Evolutionary conservation across 2,888 invertebrate species (phyloP), one percentile per base, ranked within the genome.

Genomic region (Drosophila histrio): DNA sequence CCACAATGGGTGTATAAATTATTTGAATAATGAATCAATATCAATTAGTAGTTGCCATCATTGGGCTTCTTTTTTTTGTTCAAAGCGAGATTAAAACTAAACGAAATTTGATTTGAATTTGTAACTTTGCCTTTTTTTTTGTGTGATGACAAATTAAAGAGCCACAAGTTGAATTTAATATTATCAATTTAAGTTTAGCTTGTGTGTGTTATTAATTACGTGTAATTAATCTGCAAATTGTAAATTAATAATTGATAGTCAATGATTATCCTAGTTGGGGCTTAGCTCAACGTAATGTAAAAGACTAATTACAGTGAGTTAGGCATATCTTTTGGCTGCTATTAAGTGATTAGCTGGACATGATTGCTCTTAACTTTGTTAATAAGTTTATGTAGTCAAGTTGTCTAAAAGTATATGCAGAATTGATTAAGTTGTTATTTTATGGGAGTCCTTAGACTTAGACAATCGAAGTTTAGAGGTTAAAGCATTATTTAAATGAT

Each of bases 31-130:
- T 69, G 26, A 50, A 61, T 68, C 44, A 68, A 63, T 64, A 64
- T 38, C 75, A 72, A 72, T 72, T 72, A 72, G 58, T 72, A 72
- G 58, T 32, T 24, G 41, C 32, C 54, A 38, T 36, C 56, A 52
- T 62, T 52, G 24, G 34, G 21, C 30, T 22, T 22, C 11, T 39
- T 30, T 32, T 30, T 32, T 28, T 24, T 13, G 21, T 38, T 53
- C n/a, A 21, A 28, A 15, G 13, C 19, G 26, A 52, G 58, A 47
- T 60, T 54, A 44, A 38, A 53, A 30, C 21, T 41, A 56, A 64
- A 21, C 21, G 22, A 8, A 61, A 58, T 73, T 73, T 61, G 39
- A 60, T 54, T 32, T 13, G 2, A n/a, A 46, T 38, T 57, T 30
- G 9, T 17, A 17, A 36, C 9, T 13, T 11, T 22, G 9, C 2